Base-by-base conservation (phyloP, 2,797 vertebrate genomes). In the Knipowitschia caucasica region DNA sequence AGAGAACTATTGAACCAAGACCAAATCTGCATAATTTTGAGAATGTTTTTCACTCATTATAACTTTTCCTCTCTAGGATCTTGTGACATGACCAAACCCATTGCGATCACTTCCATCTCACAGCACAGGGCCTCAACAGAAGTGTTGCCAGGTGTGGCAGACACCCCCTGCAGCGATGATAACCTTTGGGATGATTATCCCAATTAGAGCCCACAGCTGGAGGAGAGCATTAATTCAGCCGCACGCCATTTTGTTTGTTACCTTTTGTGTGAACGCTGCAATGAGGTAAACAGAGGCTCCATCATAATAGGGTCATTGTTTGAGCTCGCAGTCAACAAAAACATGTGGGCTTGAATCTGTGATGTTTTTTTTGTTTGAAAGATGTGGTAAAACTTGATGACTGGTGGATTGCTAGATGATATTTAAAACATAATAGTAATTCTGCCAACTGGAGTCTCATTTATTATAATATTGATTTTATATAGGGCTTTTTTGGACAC, bases 101-200 rank as follows among this genome's bases (percentile, higher is more conserved):
- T 27, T 9, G 4, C 9, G n/a, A 10, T 17, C 43, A 15, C 6
- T 8, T n/a, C 26, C 2, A 26, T 12, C 11, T 21, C 24, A 23
- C 1, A 1, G 2, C 20, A 21, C 10, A 7, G 15, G 26, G 66
- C 44, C 39, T 23, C 17, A 50, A 52, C 14, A 31, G 26, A 38
- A 2, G 21, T 7, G 55, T 56, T 64, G 69, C 73, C 62, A 75
- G 71, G 82, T 77, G 70, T 66, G 67, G 71, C 82, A 81, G 76
- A 80, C 78, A 82, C 58, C 82, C 77, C 69, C 21, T 71, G 62
- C 58, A 73, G 78, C 67, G 78, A 69, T 85, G 82, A 88, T 88
- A 90, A 90, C 85, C 85, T 88, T 90, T 90, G 69, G 71, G 84
- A 82, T 88, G 83, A 87, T 90, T 89, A 84, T 87, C 83, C 78